These are phyloP conservation scores for Leucoma salicis DNA, from an alignment of 2,888 invertebrate species.

Conservation along the genomic window DNA sequence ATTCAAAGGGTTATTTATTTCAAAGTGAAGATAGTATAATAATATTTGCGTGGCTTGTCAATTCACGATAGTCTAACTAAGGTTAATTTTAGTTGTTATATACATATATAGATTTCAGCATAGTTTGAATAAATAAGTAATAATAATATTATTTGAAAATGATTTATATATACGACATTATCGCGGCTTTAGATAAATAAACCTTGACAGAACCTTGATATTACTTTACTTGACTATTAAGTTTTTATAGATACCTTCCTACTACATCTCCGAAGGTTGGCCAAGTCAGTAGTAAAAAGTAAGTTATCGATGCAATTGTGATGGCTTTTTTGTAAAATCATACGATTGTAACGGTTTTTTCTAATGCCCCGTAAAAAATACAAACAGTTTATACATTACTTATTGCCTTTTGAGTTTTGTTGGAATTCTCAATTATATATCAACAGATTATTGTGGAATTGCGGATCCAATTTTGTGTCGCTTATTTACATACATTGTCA, in stretches of 20 bases:
- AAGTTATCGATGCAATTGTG: constrained; percentile 10
- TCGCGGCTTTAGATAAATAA: no score
- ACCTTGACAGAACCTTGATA: no score
- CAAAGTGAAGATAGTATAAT: no score
- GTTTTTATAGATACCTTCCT: neutral
- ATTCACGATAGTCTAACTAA: no score
- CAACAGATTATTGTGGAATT: neutral
- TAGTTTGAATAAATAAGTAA: no score
- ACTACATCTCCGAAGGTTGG: neutral
- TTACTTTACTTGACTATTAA: no score
- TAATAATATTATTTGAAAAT: no score
- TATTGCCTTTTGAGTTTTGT: neutral
- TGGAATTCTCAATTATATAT: neutral
- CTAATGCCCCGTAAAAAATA: neutral
- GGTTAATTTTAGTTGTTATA: no score
- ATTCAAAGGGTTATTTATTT: no score
- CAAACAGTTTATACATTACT: neutral
- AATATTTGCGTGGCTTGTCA: no score
- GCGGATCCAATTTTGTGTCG: neutral
- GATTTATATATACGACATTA: no score
- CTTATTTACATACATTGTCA: neutral
- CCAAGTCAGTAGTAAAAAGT: constrained; percentile 3
- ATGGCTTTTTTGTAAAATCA: constrained; percentile 8
- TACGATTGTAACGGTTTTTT: constrained; percentile 4
- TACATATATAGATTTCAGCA: no score